These are phyloP conservation scores for Synchiropus splendidus DNA, from an alignment of 2,113 vertebrate species.

Conservation along the genomic window DNA sequence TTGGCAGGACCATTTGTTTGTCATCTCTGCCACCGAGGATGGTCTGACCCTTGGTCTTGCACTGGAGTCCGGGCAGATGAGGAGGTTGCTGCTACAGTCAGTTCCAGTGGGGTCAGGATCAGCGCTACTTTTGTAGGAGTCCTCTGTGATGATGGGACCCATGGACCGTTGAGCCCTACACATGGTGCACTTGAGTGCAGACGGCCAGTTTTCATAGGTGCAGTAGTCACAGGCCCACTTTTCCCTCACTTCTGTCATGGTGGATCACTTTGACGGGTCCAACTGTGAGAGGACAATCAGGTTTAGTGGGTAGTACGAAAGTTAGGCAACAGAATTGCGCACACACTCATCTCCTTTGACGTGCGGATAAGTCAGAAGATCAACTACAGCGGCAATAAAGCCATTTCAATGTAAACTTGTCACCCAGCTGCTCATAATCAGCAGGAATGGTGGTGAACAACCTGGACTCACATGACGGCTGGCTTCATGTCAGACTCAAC, in stretches of 20 bases:
- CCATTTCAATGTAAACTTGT: not conserved
- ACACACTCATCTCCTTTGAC: too few species aligned
- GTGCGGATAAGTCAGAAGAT: too few species aligned
- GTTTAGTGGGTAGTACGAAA: too few species aligned
- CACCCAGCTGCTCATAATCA: not conserved
- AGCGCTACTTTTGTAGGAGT: slow-evolving; percentile 80
- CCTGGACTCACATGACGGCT: slow-evolving; percentile 2
- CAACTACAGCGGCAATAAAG: too few species aligned
- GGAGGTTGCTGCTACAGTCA: slow-evolving; percentile 74
- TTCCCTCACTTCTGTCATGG: slow-evolving; percentile 86
- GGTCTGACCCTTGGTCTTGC: slow-evolving; percentile 83
- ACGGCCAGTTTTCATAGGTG: slow-evolving; percentile 92
- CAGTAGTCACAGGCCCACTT: slow-evolving; percentile 96
- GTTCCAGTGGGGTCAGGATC: slow-evolving; percentile 69
- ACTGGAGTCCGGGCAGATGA: slow-evolving; percentile 93
- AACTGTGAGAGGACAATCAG: slow-evolving; percentile 8
- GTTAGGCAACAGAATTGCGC: too few species aligned
- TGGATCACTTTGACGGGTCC: slow-evolving; percentile 53
- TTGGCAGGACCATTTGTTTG: slow-evolving; percentile 95
- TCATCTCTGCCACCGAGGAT: slow-evolving; percentile 70
- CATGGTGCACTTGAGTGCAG: slow-evolving; percentile 91
- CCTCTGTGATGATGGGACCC: slow-evolving; percentile 87
- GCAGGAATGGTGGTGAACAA: not conserved
- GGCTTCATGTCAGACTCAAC: slow-evolving; percentile 1
- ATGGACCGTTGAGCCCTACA: slow-evolving; percentile 83